Percentiles rank a stretch among this genome's conserved stretches.
Evolutionary conservation across 1,140 invertebrate species (phyloP).

Genomic region (Galendromus occidentalis): DNA sequence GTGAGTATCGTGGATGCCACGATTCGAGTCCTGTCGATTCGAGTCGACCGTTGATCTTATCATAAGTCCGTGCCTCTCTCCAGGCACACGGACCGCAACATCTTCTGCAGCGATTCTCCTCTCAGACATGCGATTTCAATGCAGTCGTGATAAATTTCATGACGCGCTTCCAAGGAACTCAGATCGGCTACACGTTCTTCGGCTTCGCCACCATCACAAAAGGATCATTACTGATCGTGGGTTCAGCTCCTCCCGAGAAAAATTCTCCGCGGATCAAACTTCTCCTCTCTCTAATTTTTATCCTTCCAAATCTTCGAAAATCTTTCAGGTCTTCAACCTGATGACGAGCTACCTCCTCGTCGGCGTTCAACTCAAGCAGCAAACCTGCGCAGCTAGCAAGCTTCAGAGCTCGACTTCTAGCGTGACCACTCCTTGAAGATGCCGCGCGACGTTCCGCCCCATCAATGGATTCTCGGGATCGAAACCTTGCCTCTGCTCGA

Average conservation of each 20-base stretch:
- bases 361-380: background rate
- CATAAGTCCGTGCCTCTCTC: too few relatives aligned
- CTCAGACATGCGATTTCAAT: background rate
- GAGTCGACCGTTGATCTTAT: too few relatives aligned
- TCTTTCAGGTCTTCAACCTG: background rate
- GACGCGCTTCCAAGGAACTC: background rate
- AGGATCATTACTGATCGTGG: background rate
- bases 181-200: conserved; percentile 1
- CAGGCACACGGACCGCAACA: background rate
- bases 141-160: background rate
- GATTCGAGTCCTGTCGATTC: too few relatives aligned
- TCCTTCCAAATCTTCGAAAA: too few relatives aligned
- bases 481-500: too few relatives aligned
- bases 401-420: too few relatives aligned
- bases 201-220: background rate
- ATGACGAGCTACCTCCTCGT: background rate
- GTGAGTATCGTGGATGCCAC: background rate
- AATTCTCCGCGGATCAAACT: too few relatives aligned
- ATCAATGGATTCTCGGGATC: too few relatives aligned
- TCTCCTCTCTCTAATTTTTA: too few relatives aligned
- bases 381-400: background rate
- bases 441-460: too few relatives aligned
- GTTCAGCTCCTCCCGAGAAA: background rate
- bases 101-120: background rate
- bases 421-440: too few relatives aligned